phyloP scores from a whole-genome alignment of 23 tunicate species.

The Aplidium turbinatum region DNA sequence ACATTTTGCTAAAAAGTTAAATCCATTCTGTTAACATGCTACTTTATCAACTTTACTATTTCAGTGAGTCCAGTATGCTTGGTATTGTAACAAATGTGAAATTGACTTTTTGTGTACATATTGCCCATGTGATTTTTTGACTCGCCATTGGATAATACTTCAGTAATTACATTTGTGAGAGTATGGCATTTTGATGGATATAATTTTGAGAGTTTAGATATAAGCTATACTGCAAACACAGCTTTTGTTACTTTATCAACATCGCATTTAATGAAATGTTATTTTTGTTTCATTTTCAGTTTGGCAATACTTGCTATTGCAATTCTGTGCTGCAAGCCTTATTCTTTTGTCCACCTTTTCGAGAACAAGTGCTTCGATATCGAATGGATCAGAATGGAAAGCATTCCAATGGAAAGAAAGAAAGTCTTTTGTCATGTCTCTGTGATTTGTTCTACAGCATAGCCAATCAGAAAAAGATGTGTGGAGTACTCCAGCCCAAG shows the following conservation, averaged over 20 bases:
- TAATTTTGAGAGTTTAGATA: not conserved
- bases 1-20: too few species aligned
- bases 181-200: not conserved
- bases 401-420: conserved; percentile 70
- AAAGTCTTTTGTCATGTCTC: conserved; percentile 78
- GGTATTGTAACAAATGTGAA: too few species aligned
- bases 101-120: too few species aligned
- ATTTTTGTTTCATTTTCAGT: conserved; percentile 45
- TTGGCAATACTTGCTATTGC: conserved; percentile 99
- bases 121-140: too few species aligned
- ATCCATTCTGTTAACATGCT: too few species aligned
- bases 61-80: too few species aligned
- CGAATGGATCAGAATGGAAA: conserved; percentile 69
- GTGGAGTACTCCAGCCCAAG: conserved; percentile 89
- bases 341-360: conserved; percentile 93
- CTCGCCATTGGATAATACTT: not conserved
- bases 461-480: conserved; percentile 66
- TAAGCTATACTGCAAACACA: not conserved
- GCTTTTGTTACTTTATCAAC: not conserved
- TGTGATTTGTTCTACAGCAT: conserved; percentile 86
- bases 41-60: too few species aligned
- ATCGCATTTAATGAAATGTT: too few species aligned
- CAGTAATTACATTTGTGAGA: not conserved
- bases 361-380: conserved; percentile 93
- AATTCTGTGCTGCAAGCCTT: conserved; percentile 96